A percentile compares a stretch with the other conserved stretches of the same genome.
These are phyloP conservation scores for Cyprinella venusta DNA, from an alignment of 2,797 vertebrate species.

Conservation along the genomic window DNA sequence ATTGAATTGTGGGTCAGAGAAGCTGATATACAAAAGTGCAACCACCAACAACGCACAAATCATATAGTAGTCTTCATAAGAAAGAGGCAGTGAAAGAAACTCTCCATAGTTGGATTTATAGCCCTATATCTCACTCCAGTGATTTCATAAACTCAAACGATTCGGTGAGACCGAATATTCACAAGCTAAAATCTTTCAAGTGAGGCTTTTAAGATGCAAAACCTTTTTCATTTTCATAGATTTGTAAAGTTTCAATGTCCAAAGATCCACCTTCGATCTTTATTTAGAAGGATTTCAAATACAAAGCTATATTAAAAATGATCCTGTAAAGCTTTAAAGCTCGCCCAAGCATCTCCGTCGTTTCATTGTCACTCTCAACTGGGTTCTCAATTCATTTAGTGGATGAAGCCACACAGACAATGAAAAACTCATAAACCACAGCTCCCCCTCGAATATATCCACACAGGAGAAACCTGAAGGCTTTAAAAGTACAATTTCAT, in stretches of 20 bases:
- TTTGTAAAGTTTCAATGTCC: background rate
- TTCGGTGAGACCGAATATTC: slow-evolving; percentile 3
- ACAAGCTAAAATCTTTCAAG: slow-evolving; percentile 11
- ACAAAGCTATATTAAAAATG: slow-evolving; percentile 55
- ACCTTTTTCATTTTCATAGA: background rate
- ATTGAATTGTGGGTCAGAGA: slow-evolving; percentile 35
- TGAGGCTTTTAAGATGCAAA: background rate
- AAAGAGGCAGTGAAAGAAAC: slow-evolving; percentile 1
- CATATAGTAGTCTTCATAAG: slow-evolving; percentile 19
- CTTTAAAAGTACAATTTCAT: slow-evolving; percentile 79
- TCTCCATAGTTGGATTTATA: slow-evolving; percentile 44
- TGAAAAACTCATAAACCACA: slow-evolving; percentile 74
- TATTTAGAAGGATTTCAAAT: slow-evolving; percentile 8
- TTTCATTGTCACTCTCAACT: slow-evolving; percentile 70
- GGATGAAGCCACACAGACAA: slow-evolving; percentile 69
- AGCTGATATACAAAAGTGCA: slow-evolving; percentile 32
- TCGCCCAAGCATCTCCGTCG: slow-evolving; percentile 64
- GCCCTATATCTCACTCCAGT: slow-evolving; percentile 22
- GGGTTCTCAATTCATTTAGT: slow-evolving; percentile 75
- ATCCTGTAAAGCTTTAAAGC: slow-evolving; percentile 66
- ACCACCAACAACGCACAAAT: slow-evolving; percentile 22
- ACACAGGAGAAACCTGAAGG: slow-evolving; percentile 60
- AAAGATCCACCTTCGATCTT: background rate
- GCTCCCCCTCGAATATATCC: slow-evolving; percentile 51
- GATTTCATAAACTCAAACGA: slow-evolving; percentile 16